Evolutionary conservation across 2,888 invertebrate genomes (phyloP).

Genomic region (Drosophila peninsularis): DNA sequence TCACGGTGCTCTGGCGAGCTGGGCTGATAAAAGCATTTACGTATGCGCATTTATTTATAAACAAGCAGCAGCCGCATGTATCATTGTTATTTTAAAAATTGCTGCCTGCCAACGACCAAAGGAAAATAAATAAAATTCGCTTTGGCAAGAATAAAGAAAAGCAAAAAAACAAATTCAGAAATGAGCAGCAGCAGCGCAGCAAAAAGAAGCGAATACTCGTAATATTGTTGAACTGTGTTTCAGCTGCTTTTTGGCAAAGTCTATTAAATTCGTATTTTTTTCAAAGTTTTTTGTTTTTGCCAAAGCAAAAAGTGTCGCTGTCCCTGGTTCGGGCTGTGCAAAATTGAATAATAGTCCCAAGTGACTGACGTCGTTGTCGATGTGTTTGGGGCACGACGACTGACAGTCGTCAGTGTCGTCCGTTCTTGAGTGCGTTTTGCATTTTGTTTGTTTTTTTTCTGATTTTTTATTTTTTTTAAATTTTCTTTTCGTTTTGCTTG

Average conservation of each 20-base stretch:
- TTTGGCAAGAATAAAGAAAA: constrained; percentile 42
- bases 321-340: constrained; percentile 45
- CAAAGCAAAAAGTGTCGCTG: constrained; percentile 53
- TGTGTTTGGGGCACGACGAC: constrained; percentile 33
- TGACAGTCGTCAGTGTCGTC: constrained; percentile 48
- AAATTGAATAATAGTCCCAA: constrained; percentile 74
- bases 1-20: constrained; percentile 51
- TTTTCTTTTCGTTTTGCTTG: constrained; percentile 18
- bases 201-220: constrained; percentile 54
- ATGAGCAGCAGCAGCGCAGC: constrained; percentile 1
- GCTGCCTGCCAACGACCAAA: constrained; percentile 63
- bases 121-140: constrained; percentile 66
- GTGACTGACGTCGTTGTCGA: constrained; percentile 71
- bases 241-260: constrained; percentile 64
- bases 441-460: constrained; percentile 43
- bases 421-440: constrained; percentile 50
- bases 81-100: constrained; percentile 80
- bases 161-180: constrained; percentile 23
- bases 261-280: constrained; percentile 29
- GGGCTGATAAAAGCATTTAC: constrained; percentile 75
- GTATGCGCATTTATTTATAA: constrained; percentile 78
- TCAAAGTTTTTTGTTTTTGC: constrained; percentile 17
- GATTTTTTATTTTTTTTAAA: constrained; percentile 6
- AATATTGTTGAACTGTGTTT: constrained; percentile 72
- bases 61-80: constrained; percentile 76